phyloP scores from a whole-genome alignment of 2,888 invertebrate genomes.

The Caenorhabditis becei region DNA sequence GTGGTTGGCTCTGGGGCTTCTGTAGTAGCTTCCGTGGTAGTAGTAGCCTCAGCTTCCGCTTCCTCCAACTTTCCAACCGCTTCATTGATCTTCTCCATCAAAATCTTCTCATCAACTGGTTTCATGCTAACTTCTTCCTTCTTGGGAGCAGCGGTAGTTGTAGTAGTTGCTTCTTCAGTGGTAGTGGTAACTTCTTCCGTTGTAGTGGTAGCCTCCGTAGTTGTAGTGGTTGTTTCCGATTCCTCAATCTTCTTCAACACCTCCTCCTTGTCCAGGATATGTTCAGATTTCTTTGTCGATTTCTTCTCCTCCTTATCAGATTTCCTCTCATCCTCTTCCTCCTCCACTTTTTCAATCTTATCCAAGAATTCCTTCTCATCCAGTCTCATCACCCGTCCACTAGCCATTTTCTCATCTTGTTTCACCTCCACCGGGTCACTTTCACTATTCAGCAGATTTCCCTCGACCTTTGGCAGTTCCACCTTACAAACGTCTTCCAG shows the following conservation, averaged over 20 bases:
- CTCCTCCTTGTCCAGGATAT: conserved; percentile 46
- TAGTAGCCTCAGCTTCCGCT: conserved; percentile 18
- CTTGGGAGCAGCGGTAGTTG: conserved; percentile 20
- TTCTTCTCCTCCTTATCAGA: conserved; percentile 21
- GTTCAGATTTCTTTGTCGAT: conserved; percentile 24
- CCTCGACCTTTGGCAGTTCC: conserved; percentile 46
- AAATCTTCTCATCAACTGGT: conserved; percentile 44
- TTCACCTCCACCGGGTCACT: conserved; percentile 52
- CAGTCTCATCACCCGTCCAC: conserved; percentile 40
- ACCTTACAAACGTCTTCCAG: conserved; percentile 44
- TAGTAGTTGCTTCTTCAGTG: conserved; percentile 11
- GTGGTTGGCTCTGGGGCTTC: too few species aligned
- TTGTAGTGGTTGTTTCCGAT: conserved; percentile 10
- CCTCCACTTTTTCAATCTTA: conserved; percentile 54
- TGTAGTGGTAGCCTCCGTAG: conserved; percentile 18
- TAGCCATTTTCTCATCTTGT: conserved; percentile 30
- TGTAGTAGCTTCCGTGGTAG: conserved; percentile 30
- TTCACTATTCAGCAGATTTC: conserved; percentile 58
- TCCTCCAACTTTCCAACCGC: conserved; percentile 34
- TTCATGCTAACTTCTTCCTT: conserved; percentile 49
- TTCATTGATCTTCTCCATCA: conserved; percentile 51
- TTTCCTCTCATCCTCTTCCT: conserved; percentile 21
- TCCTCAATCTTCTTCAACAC: conserved; percentile 55
- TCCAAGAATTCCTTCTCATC: conserved; percentile 58
- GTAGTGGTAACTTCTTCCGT: conserved; percentile 21